These are phyloP conservation scores for Passer domesticus DNA, from an alignment of 2,113 vertebrate genomes.

Conservation along the genomic window DNA sequence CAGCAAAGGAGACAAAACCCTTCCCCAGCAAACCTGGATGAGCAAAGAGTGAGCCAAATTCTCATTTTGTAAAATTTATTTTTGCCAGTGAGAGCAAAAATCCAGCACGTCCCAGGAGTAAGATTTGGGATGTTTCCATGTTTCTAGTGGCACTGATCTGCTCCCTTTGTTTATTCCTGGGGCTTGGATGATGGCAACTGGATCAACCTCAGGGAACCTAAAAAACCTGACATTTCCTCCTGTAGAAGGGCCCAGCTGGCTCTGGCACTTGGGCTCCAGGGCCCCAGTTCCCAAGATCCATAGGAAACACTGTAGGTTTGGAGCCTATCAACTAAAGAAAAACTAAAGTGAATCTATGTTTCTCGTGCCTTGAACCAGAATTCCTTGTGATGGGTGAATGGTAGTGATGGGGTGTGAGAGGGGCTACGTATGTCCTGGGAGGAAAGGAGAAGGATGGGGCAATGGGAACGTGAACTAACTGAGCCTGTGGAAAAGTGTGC, in stretches of 20 bases:
- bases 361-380: not conserved
- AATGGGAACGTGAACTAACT: not conserved
- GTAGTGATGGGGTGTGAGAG: not conserved
- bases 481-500: not conserved
- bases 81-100: not conserved
- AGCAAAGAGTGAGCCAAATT: not conserved
- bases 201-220: not conserved
- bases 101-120: not conserved
- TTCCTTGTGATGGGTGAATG: not conserved
- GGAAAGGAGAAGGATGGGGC: not conserved
- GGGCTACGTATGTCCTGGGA: not conserved
- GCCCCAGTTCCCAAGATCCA: not conserved
- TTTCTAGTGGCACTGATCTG: accelerated
- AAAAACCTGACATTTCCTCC: not conserved
- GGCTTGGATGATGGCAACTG: not conserved
- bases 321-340: not conserved
- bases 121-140: accelerated
- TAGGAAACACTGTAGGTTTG: not conserved
- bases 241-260: not conserved
- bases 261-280: not conserved
- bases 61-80: not conserved
- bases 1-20: not conserved
- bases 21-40: not conserved
- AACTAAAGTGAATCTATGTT: not conserved
- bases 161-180: not conserved